Evolutionary conservation across 2,797 vertebrate genomes (phyloP), one percentile per base, ranked within the genome.

Genomic region (Chloroceryle inda): DNA sequence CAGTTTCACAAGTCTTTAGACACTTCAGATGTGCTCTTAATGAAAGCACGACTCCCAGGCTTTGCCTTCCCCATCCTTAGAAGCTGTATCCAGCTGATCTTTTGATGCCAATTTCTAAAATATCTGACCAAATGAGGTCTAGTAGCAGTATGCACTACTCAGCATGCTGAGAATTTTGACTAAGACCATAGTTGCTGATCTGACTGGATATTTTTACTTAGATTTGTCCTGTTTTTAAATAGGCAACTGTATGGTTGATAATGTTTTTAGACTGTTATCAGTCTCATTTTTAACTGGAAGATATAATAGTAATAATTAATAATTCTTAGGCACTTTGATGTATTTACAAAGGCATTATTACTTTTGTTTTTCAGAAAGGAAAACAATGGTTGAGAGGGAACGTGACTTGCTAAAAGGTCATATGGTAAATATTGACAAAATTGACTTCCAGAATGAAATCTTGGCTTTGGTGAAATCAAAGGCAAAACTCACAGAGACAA

Each of bases 351-450:
- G 23, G 15, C 16, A 72, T 91, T 91, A 68, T 81, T 75, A 38
- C 50, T 68, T 77, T 71, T 74, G 20, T n/a, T 94, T 94, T 94
- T 63, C 73, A 45, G 38, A 86, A 85, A 42, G 27, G 6, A 87
- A 80, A 96, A 73, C 42, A 78, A n/a, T 62, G 20, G 15, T 13
- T 59, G 84, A 89, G 52, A 75, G 33, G 83, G 62, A 72, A 55
- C 0, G 4, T 47, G 58, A 88, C 81, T 86, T 62, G 24, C 66
- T 73, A 81, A 63, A 88, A 94, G 53, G 49, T 91, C 66, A 55
- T 26, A 42, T 9, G 68, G 79, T 45, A 89, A 83, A 88, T 81
- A 94, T 19, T 94, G 91, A 66, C 76, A 67, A 81, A 88, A 73
- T 5, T 66, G n/a, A 58, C 53, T 89, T 91, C 35, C 38, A 81